Base-by-base conservation (phyloP, 2,113 vertebrate genomes). In the Tachycineta bicolor region DNA sequence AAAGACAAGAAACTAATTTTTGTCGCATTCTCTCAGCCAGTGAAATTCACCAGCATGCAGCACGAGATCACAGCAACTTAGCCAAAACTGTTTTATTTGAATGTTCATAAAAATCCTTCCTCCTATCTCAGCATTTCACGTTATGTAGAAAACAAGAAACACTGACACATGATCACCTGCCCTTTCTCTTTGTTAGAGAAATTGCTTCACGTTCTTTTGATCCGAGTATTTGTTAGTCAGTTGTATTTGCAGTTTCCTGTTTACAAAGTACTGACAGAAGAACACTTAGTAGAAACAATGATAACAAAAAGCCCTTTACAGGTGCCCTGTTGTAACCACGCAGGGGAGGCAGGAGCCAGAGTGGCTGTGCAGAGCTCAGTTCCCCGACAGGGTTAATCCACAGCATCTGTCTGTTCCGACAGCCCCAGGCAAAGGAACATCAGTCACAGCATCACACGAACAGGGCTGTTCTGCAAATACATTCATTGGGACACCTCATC, bases 211-310 rank as follows among this genome's bases (percentile, higher is more conserved):
- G 5, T 14, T 60, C 13, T 80, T 89, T 62, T 33, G 43, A 41
- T 79, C 22, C 58, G 31, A 0, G 0, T 37, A 24, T 58, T 68
- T 5, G 0, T 71, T 76, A 67, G 31, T 46, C 60, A 50, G 56
- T 59, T 62, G 20, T 28, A 46, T 83, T 73, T 58, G 39, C 28
- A n/a, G 28, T 46, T 90, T 86, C 34, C 77, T 84, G 52, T 67
- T 89, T 62, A 69, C 23, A 34, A 53, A 91, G 49, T 18, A 75
- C 24, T 24, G 83, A 60, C 19, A 19, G 15, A 53, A 53, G 47
- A 39, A 6, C 4, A 3, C 16, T 58, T 41, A 33, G 37, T 62
- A 22, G 69, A 77, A 58, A 14, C 29, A 80, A 28, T 17, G 52
- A 41, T 8, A 26, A 47, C 9, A 47, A 55, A 78, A 77, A 22